Evolutionary conservation across 2,797 vertebrate genomes (phyloP).

Genomic region (Tangara arthus): DNA sequence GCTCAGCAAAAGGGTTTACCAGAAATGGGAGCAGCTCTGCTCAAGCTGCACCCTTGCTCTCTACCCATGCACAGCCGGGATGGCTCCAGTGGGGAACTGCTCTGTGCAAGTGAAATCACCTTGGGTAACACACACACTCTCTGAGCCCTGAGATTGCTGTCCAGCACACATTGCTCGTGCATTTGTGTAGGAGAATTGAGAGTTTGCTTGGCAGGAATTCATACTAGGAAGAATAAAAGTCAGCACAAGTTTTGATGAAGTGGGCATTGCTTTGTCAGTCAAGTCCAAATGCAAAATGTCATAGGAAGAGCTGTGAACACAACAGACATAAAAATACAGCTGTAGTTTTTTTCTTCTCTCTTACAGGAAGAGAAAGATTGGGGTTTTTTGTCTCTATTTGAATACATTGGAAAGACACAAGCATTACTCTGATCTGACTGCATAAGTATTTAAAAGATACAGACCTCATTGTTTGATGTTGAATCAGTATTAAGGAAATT

Average conservation of each 20-base stretch:
- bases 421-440: not conserved
- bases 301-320: not conserved
- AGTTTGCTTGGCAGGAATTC: not conserved
- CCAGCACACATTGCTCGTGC: not conserved
- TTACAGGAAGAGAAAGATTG: not conserved
- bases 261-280: not conserved
- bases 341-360: not conserved
- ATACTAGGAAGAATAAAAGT: not conserved
- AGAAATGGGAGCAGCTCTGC: not conserved
- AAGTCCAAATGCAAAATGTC: not conserved
- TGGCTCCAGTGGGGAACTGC: not conserved
- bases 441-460: not conserved
- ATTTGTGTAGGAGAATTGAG: not conserved
- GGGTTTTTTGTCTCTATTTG: not conserved
- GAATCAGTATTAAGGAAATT: not conserved
- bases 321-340: not conserved
- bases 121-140: not conserved
- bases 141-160: not conserved
- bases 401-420: not conserved
- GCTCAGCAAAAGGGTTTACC: not conserved
- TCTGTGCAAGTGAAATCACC: not conserved
- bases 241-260: not conserved
- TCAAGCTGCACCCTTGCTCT: not conserved
- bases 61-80: fast-evolving
- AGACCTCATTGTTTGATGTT: not conserved